These are phyloP conservation scores for Arizona elegans DNA, from an alignment of 2,113 vertebrate genomes.

Conservation along the genomic window DNA sequence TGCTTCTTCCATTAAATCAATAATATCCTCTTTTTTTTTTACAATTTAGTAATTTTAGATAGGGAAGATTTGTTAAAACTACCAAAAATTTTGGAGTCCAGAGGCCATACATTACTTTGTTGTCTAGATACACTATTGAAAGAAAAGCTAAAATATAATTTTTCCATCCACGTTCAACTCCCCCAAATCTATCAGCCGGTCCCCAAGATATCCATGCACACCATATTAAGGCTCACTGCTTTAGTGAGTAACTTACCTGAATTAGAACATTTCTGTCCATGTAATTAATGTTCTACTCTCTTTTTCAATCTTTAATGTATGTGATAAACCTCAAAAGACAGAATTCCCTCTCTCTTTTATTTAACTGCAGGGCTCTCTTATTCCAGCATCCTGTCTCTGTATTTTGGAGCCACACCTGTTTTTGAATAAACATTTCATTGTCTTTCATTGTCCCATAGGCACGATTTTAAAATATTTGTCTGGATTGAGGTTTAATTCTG, in stretches of 20 bases:
- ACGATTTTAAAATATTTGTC: neutral
- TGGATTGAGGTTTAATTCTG: conserved; percentile 15
- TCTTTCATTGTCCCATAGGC: neutral
- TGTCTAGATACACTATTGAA: neutral
- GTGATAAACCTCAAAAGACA: neutral
- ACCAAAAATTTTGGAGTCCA: neutral
- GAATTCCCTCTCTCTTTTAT: neutral
- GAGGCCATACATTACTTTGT: neutral
- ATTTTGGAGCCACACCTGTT: neutral
- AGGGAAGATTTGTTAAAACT: neutral
- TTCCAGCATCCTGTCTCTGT: neutral
- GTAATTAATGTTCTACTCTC: neutral
- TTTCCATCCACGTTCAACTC: neutral
- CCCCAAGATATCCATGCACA: neutral
- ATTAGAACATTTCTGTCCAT: rapidly evolving
- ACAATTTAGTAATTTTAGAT: neutral
- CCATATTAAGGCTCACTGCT: neutral
- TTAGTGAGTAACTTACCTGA: rapidly evolving
- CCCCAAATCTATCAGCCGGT: neutral
- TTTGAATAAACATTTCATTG: conserved; percentile 5
- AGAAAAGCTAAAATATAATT: neutral
- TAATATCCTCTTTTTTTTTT: neutral
- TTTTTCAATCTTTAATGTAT: neutral
- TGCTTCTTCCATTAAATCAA: neutral
- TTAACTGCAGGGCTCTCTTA: neutral